Evolutionary conservation across 2,888 invertebrate species (phyloP).

Genomic region (Limnephilus lunatus): DNA sequence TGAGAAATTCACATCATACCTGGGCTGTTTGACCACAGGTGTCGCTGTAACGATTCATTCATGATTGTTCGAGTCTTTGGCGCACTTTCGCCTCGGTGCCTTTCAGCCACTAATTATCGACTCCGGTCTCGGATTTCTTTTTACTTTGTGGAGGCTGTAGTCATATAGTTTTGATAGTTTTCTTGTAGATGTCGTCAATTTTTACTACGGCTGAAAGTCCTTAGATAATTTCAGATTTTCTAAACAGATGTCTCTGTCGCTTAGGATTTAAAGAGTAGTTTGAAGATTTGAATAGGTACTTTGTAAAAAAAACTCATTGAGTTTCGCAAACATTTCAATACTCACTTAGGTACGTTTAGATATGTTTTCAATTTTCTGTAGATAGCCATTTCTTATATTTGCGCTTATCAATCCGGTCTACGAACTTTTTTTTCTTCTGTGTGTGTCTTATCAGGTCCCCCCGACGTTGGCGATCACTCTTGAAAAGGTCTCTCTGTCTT

Average conservation of each 20-base stretch:
- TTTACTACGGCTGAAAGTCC: neutral
- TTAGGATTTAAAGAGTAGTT: neutral
- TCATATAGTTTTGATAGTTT: neutral
- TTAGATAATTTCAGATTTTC: neutral
- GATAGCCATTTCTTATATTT: neutral
- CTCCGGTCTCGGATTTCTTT: neutral
- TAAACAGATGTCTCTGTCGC: neutral
- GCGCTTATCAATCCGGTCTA: neutral
- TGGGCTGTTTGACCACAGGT: constrained; percentile 12
- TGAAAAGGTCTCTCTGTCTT: no score
- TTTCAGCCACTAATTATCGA: neutral
- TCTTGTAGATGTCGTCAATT: neutral
- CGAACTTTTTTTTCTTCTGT: no score
- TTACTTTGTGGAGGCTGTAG: neutral
- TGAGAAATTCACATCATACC: neutral
- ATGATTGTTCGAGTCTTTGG: neutral
- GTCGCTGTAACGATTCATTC: neutral
- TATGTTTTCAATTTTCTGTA: no score
- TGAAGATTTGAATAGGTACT: no score
- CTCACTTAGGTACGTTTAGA: no score
- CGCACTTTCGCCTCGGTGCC: neutral
- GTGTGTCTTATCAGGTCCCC: no score
- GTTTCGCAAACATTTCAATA: no score
- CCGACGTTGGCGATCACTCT: no score
- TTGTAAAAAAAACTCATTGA: no score